Evolutionary conservation across 2,888 invertebrate species (phyloP).

Genomic region (Tribolium freemani): DNA sequence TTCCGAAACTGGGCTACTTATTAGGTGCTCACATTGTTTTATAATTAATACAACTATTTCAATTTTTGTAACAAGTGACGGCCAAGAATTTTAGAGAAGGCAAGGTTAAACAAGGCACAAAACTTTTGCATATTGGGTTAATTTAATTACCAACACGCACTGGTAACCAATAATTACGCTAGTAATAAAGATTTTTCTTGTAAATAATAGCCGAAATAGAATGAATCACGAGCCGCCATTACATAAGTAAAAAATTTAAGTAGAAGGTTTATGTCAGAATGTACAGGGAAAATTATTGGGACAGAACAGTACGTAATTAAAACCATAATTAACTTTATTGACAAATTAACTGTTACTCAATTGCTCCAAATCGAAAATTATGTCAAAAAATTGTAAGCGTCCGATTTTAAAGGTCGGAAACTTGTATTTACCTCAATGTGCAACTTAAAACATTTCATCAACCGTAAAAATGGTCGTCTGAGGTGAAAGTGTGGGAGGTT

Average conservation of each 20-base stretch:
- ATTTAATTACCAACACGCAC: neutral
- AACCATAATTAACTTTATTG: slow-evolving; percentile 19
- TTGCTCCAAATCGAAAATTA: neutral
- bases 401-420: neutral
- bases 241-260: slow-evolving; percentile 15
- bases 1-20: slow-evolving; percentile 10
- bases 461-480: slow-evolving; percentile 11
- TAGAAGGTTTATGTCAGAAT: slow-evolving; percentile 16
- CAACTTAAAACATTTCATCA: slow-evolving; percentile 14
- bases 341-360: slow-evolving; percentile 18
- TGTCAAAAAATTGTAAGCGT: neutral
- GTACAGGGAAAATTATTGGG: slow-evolving; percentile 24
- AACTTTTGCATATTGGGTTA: slow-evolving; percentile 31
- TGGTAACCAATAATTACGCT: neutral
- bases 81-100: slow-evolving; percentile 31
- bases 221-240: neutral
- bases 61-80: slow-evolving; percentile 2
- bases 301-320: slow-evolving; percentile 23
- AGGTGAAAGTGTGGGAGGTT: slow-evolving; percentile 41
- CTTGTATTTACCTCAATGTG: neutral
- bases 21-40: slow-evolving; percentile 11
- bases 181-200: neutral
- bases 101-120: slow-evolving; percentile 20
- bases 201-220: neutral
- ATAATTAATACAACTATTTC: slow-evolving; percentile 29